Conservation (phyloP, 2,113 vertebrate species). For the Limanda limanda region DNA sequence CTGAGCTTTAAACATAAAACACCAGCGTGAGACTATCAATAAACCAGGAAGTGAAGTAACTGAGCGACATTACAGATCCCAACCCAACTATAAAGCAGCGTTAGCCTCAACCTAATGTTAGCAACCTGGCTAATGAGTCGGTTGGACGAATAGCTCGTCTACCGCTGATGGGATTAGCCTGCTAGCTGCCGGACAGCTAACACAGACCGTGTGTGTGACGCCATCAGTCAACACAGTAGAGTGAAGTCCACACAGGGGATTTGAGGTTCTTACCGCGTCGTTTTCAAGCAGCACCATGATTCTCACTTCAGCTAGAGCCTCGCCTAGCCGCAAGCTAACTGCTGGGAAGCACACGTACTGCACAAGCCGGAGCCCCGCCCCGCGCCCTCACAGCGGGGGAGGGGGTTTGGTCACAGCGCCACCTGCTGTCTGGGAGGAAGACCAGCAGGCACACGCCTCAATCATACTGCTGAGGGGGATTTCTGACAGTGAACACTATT, state of each 20-base stretch:
- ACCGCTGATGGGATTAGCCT: background rate
- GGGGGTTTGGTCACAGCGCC: background rate
- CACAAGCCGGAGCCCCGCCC: conserved; percentile 61
- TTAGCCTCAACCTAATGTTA: conserved; percentile 29
- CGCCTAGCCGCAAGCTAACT: conserved; percentile 41
- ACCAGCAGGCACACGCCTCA: background rate
- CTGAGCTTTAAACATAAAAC: background rate
- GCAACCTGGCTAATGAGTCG: conserved; percentile 14
- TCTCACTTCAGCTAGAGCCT: background rate
- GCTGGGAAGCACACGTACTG: conserved; percentile 80
- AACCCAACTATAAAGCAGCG: background rate
- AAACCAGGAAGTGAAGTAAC: background rate
- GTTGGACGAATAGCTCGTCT: background rate
- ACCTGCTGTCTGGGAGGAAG: conserved; percentile 31
- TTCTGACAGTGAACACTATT: too few species aligned
- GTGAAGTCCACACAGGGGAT: rapidly evolving
- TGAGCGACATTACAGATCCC: too few species aligned
- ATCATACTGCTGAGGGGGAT: too few species aligned
- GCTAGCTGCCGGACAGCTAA: background rate
- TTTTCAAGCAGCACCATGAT: conserved; percentile 86
- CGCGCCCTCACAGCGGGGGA: background rate
- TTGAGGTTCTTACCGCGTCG: conserved; percentile 79
- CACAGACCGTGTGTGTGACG: background rate
- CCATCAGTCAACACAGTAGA: rapidly evolving
- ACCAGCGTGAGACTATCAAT: background rate